Conservation (phyloP, 2,888 invertebrate species). For the Blastobasis lacticolella region DNA sequence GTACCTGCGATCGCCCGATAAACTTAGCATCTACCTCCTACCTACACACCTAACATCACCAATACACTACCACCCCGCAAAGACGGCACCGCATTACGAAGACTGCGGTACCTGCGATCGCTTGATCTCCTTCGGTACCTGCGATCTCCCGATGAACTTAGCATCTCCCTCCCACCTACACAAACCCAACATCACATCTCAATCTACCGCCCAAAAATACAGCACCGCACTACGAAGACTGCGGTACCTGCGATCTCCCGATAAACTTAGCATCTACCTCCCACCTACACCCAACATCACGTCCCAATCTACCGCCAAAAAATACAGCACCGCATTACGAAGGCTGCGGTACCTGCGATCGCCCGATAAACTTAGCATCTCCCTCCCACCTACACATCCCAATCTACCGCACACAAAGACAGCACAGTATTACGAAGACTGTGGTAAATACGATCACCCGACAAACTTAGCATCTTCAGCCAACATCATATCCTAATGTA, state of each 20-base stretch:
- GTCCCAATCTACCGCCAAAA: background rate
- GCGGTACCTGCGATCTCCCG: constrained; percentile 57
- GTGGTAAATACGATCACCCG: background rate
- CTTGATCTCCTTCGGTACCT: too few species aligned
- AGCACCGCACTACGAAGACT: constrained; percentile 22
- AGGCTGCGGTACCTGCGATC: background rate
- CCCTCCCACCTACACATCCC: background rate
- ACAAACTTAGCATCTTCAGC: background rate
- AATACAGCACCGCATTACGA: background rate
- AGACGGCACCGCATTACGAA: too few species aligned
- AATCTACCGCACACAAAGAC: background rate
- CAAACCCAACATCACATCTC: background rate
- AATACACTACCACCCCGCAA: too few species aligned
- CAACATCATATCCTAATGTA: background rate
- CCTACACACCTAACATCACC: too few species aligned
- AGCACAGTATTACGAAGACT: background rate
- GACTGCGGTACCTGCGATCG: too few species aligned
- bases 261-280: constrained; percentile 22
- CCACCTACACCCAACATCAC: too few species aligned
- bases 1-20: background rate
- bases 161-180: too few species aligned
- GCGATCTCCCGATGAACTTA: background rate
- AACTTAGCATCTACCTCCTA: background rate
- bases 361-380: background rate
- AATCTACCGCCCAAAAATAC: background rate